phyloP scores from a whole-genome alignment of 2,113 vertebrate genomes.

The Gadus macrocephalus region DNA sequence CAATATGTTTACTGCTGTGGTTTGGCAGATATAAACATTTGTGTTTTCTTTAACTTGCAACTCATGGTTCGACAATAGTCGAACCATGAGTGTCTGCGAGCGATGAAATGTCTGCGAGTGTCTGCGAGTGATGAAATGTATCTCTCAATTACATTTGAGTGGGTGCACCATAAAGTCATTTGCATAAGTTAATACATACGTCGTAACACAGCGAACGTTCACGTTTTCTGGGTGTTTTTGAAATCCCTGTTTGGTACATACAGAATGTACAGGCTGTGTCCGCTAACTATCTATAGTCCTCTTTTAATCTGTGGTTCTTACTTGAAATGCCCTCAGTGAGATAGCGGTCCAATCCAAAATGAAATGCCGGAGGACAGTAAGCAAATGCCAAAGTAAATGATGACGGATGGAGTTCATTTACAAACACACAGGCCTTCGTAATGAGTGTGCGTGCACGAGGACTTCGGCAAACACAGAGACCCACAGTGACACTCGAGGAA shows the following conservation, averaged over 20 bases:
- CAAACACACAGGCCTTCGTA: neutral
- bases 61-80: neutral
- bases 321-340: no score
- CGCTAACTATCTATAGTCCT: no score
- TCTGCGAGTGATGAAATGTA: neutral
- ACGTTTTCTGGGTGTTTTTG: no score
- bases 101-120: neutral
- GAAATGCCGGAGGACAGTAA: neutral
- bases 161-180: no score
- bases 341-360: no score
- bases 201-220: no score
- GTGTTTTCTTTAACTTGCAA: neutral
- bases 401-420: constrained; percentile 22
- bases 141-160: neutral
- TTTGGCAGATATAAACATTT: constrained; percentile 3
- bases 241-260: neutral
- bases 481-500: neutral
- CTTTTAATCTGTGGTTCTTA: no score
- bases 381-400: constrained; percentile 9
- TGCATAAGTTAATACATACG: no score
- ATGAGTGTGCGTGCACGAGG: neutral
- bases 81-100: neutral
- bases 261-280: neutral
- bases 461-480: constrained; percentile 6
- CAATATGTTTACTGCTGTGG: constrained; percentile 1